Percentiles rank a stretch among this genome's conserved stretches.
Evolutionary conservation across 2,888 invertebrate genomes (phyloP).

Genomic region (Melanchra persicariae): DNA sequence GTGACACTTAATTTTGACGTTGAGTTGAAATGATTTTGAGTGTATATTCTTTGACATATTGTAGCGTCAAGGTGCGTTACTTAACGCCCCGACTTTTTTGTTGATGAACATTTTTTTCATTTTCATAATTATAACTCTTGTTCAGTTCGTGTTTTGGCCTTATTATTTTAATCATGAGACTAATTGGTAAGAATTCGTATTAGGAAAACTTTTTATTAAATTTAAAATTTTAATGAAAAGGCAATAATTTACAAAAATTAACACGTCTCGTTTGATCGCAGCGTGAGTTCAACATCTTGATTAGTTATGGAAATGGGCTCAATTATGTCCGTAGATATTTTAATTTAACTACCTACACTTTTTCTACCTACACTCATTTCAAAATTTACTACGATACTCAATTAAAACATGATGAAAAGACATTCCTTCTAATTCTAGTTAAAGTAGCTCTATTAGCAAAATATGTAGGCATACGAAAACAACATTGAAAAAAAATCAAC

Average conservation of each 20-base stretch:
- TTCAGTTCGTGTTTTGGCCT: constrained; percentile 7
- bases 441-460: background rate
- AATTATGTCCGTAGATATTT: constrained; percentile 51
- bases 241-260: constrained; percentile 55
- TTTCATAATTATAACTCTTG: background rate
- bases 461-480: background rate
- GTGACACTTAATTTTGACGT: constrained; percentile 55
- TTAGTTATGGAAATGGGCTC: constrained; percentile 61
- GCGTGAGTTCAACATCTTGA: constrained; percentile 63
- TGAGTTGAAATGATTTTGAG: constrained; percentile 20
- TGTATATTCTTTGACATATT: constrained; percentile 15
- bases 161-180: constrained; percentile 6
- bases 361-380: constrained; percentile 44
- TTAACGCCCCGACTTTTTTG: constrained; percentile 14
- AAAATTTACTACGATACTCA: constrained; percentile 17
- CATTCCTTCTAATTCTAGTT: background rate
- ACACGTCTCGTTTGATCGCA: constrained; percentile 62
- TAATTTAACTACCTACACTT: constrained; percentile 43
- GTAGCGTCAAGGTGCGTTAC: constrained; percentile 11
- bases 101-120: background rate
- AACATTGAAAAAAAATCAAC: background rate
- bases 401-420: constrained; percentile 16
- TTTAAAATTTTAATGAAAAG: constrained; percentile 52
- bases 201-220: constrained; percentile 22
- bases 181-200: constrained; percentile 34